Evolutionary conservation across 1,140 invertebrate genomes (phyloP), one percentile per base, ranked within the genome.

Genomic region (Micrasema minimum): DNA sequence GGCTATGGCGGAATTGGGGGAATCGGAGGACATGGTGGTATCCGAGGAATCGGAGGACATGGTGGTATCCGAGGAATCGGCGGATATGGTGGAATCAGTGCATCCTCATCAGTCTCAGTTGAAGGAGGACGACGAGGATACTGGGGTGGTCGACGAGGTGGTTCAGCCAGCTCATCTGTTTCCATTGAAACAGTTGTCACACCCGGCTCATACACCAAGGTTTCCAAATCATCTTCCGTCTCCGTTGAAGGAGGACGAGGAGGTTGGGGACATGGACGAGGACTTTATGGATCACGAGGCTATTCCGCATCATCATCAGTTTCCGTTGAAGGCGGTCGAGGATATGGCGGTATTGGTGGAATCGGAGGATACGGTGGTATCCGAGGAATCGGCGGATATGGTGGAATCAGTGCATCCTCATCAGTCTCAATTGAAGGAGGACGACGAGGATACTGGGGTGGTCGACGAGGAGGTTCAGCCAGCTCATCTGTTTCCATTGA

Each of bases 121-220:
- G 66, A 57, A 55, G 51, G 66, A 22, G 18, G 51, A 6, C 51
- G 51, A 12, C 41, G 67, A 69, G 53, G 26, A 23, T 51, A 14
- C n/a, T 11, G 59, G 41, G 18, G 23, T 18, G 69, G 69, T 1
- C 14, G 11, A 22, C 18, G 51, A 31, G n/a, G n/a, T n/a, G n/a
- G n/a, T n/a, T n/a, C n/a, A n/a, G n/a, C n/a, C n/a, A n/a, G n/a
- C n/a, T n/a, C n/a, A n/a, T n/a, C n/a, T n/a, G n/a, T n/a, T n/a
- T n/a, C n/a, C n/a, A n/a, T n/a, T n/a, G n/a, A n/a, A n/a, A n/a
- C n/a, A n/a, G n/a, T n/a, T n/a, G n/a, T 53, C 9, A 20, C 2
- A 23, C 65, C 65, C 1, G 18, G 20, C 5, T 31, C 51, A 0
- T 26, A 45, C 14, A 55, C 31, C 16, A 50, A 48, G 14, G 16